Base-by-base conservation (phyloP, 2,797 vertebrate genomes). In the Chiroxiphia lanceolata region DNA sequence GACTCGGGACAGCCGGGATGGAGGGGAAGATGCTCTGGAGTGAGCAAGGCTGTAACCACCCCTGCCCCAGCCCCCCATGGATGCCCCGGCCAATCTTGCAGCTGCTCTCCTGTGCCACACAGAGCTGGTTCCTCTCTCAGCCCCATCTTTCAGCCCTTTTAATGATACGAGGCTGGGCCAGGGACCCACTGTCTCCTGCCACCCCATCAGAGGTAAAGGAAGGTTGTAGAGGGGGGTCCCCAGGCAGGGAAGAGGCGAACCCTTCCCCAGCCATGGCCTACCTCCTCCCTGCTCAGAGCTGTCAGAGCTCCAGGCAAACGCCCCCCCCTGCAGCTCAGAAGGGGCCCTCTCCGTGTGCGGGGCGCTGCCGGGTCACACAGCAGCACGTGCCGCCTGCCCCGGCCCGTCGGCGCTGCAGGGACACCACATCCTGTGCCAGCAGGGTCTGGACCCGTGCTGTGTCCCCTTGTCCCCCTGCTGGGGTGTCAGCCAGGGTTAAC, bases 331-430 rank as follows among this genome's bases (percentile, higher is more conserved):
- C 3, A 3, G 65, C 65, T 72, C 26, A 1, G 36, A 21, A 48
- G 82, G 75, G 93, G 89, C 72, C 84, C 45, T 76, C 1, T 4
- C 88, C 3, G 3, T 27, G 85, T 67, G 67, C 1, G 4, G 57
- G 89, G 79, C 65, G 61, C 84, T 75, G 40, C 48, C 4, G 10
- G 87, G 90, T 92, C 77, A 5, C 8, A 2, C 50, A 64, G 90
- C 92, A 88, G 88, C 95, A 83, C 80, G 61, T 57, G 90, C 74
- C 3, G 17, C 60, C 61, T 68, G 86, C 92, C 93, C 91, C 0
- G 0, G 71, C 70, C 9, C 4, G 0, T 14, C 71, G 25, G 67
- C 42, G 0, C n/a, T 11, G 68, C 34, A 13, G 69, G 82, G 85
- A 87, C 87, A 59, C 44, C 69, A 26, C 6, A 22, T 67, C 72